Evolutionary conservation across 1,140 invertebrate species (phyloP).

Genomic region (Anadara kagoshimensis): DNA sequence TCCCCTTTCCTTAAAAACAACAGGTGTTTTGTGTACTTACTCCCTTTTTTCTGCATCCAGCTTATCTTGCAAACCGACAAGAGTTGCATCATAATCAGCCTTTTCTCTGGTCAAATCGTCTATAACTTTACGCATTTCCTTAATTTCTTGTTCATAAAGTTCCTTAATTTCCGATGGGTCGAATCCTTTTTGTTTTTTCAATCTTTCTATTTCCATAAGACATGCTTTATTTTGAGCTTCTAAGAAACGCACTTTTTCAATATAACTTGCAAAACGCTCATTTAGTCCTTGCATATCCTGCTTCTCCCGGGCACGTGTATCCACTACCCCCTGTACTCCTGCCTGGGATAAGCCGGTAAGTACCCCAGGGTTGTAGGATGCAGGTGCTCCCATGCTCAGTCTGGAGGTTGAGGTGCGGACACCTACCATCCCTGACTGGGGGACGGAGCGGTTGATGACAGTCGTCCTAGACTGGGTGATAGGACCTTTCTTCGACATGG

Average conservation of each 20-base stretch:
- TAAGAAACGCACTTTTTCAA: slow-evolving; percentile 76
- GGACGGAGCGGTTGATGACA: slow-evolving; percentile 4
- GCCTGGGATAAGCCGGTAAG: slow-evolving; percentile 46
- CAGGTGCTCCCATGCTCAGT: slow-evolving; percentile 11
- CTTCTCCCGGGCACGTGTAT: slow-evolving; percentile 73
- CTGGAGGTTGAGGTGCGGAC: slow-evolving; percentile 1
- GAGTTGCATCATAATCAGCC: slow-evolving; percentile 43
- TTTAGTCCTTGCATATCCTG: slow-evolving; percentile 75
- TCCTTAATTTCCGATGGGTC: slow-evolving; percentile 56
- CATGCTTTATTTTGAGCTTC: slow-evolving; percentile 76
- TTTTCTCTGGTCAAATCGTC: slow-evolving; percentile 54
- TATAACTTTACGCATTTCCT: slow-evolving; percentile 53
- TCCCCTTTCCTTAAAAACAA: not conserved
- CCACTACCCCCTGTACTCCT: slow-evolving; percentile 69
- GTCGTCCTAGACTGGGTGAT: slow-evolving; percentile 4
- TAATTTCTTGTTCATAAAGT: slow-evolving; percentile 57
- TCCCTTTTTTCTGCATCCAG: slow-evolving; percentile 42
- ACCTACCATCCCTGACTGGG: not conserved
- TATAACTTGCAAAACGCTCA: slow-evolving; percentile 75
- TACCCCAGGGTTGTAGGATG: slow-evolving; percentile 27
- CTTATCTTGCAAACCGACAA: slow-evolving; percentile 56
- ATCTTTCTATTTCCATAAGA: slow-evolving; percentile 71
- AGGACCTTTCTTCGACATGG: not conserved
- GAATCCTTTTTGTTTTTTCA: slow-evolving; percentile 56
- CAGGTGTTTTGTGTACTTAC: slow-evolving; percentile 42